These are phyloP conservation scores for Turritopsis dohrnii DNA, from an alignment of 30 jellyfish, hydroid and myxozoan genomes.

Conservation along the genomic window DNA sequence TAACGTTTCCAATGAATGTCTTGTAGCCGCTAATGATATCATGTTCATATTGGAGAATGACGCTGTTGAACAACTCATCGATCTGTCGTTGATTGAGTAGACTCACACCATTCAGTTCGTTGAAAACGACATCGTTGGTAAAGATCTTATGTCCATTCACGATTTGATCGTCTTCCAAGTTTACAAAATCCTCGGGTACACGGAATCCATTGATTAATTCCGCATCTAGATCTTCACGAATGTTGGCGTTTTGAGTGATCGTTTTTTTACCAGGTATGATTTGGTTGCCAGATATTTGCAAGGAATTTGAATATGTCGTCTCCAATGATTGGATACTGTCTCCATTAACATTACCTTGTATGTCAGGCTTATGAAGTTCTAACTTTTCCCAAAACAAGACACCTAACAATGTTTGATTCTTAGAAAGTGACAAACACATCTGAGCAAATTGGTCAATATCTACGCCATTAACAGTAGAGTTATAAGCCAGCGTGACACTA, in stretches of 20 bases:
- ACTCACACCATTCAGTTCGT: not conserved
- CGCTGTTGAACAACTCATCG: not conserved
- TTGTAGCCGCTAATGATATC: constrained; percentile 38
- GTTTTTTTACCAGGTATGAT: constrained; percentile 25
- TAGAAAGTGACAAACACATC: constrained; percentile 6
- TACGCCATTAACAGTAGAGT: constrained; percentile 32
- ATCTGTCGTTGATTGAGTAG: constrained; percentile 31
- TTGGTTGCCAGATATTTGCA: constrained; percentile 40
- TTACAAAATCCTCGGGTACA: constrained; percentile 32
- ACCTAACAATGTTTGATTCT: constrained; percentile 32
- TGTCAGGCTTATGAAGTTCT: not conserved
- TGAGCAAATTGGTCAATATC: constrained; percentile 47
- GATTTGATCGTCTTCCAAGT: constrained; percentile 25
- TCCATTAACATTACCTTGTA: constrained; percentile 13
- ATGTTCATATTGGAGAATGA: constrained; percentile 24
- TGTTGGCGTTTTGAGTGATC: not conserved
- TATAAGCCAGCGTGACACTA: constrained; percentile 19
- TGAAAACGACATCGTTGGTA: constrained; percentile 17
- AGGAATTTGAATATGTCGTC: constrained; percentile 27
- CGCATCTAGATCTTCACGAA: constrained; percentile 1
- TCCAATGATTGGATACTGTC: constrained; percentile 6
- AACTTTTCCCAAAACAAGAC: not conserved
- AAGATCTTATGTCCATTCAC: constrained; percentile 9
- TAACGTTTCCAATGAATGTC: constrained; percentile 34
- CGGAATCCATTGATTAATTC: constrained; percentile 33